Evolutionary conservation across 2,888 invertebrate genomes (phyloP), one percentile per base, ranked within the genome.

Genomic region (Axea sp.): DNA sequence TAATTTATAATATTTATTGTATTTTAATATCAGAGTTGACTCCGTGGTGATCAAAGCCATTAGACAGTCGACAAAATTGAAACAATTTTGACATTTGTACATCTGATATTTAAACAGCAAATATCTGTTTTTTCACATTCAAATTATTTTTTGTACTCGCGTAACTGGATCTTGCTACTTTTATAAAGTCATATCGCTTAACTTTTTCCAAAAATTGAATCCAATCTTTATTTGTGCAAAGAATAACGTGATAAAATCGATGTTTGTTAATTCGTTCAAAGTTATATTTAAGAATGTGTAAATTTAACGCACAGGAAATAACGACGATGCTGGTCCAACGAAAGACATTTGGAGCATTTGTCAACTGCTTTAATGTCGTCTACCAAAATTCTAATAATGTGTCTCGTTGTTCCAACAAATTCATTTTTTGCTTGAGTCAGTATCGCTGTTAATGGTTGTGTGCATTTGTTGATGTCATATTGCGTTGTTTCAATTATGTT

Each of bases 391-490:
- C n/a, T 24, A 6, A 3, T 1, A 24, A 6, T 6, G 7, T 22
- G 12, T 41, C 41, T 41, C 24, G 11, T 41, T 24, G 24, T 12
- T 12, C 24, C 24, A 41, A 26, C 26, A 9, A 9, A 5, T 19
- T 11, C 24, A 22, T 35, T 22, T 30, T 43, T 41, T 17, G 12
- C n/a, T 19, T 8, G 28, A 11, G 22, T n/a, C 45, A 45, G 28
- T 19, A 22, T 15, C 33, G 12, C 53, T 45, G 41, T 43, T 64
- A 35, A 15, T 45, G 37, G 62, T 72, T 53, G 60, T 41, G 55
- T 75, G 41, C 64, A 72, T 64, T 76, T 75, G 73, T 69, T 71
- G 62, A 68, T 65, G 57, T 31, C 51, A 51, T 45, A 62, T 49
- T 39, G 47, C 55, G 28, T 71, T 72, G 57, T 73, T 62, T 73